A percentile compares a stretch with the other conserved stretches of the same genome.
phyloP scores from a whole-genome alignment of 2,797 vertebrate species.

The Sebastes elongatus region DNA sequence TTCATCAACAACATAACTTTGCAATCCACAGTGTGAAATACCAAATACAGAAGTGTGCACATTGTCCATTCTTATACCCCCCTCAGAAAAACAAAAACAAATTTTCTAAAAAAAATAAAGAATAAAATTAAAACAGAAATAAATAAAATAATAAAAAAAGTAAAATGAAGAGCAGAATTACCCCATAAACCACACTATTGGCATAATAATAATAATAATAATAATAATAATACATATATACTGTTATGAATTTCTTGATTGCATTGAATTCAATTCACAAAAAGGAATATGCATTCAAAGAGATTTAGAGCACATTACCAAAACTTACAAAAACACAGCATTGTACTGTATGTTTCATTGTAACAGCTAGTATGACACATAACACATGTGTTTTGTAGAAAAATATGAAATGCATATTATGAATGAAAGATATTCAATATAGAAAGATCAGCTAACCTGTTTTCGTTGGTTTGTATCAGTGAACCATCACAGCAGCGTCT shows the following conservation, averaged over 20 bases:
- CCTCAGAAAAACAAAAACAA: neutral
- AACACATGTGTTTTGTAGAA: neutral
- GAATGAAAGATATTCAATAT: neutral
- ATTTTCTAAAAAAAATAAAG: too few relatives aligned
- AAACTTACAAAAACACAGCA: neutral
- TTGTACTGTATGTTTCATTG: neutral
- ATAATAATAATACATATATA: too few relatives aligned
- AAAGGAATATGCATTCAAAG: neutral
- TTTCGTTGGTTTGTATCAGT: neutral
- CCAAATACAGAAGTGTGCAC: too few relatives aligned
- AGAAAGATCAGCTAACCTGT: constrained; percentile 18
- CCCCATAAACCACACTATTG: too few relatives aligned
- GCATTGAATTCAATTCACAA: neutral
- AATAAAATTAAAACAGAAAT: too few relatives aligned
- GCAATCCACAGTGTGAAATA: too few relatives aligned
- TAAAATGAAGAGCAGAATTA: too few relatives aligned
- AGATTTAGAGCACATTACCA: neutral
- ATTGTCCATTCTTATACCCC: too few relatives aligned
- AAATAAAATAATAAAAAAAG: too few relatives aligned
- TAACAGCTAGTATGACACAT: neutral
- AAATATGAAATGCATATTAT: too few relatives aligned
- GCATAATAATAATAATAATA: too few relatives aligned
- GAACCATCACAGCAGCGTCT: neutral
- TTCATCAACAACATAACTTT: too few relatives aligned
- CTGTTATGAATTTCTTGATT: neutral